A percentile compares a stretch with the other conserved stretches of the same genome.
Conservation (phyloP, 2,113 vertebrate genomes). For the Egretta garzetta region DNA sequence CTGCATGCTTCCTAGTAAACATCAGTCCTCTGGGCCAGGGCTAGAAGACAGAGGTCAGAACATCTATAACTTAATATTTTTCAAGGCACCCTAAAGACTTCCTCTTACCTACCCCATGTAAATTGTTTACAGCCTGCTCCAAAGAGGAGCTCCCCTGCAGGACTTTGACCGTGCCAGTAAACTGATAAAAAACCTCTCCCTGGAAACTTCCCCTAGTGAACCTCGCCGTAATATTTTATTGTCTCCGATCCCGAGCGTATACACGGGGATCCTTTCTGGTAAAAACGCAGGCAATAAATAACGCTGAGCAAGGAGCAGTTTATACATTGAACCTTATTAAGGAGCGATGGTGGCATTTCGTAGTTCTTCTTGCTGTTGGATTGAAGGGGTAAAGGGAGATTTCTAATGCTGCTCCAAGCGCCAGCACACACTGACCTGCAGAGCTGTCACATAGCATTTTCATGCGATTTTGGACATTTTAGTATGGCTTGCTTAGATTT, state of each 20-base stretch:
- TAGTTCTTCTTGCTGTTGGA: not conserved
- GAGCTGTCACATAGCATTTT: not conserved
- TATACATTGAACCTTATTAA: not conserved
- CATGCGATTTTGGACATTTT: not conserved
- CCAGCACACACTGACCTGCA: not conserved
- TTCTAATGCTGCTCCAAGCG: not conserved
- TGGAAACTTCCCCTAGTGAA: conserved; percentile 21
- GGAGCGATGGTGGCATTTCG: not conserved
- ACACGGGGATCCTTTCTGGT: not conserved
- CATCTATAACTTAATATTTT: conserved; percentile 57
- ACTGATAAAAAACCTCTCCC: conserved; percentile 37
- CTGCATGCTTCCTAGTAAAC: conserved; percentile 1
- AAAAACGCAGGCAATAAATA: conserved; percentile 1
- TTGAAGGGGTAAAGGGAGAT: not conserved
- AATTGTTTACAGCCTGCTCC: conserved; percentile 37
- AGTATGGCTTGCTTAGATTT: not conserved
- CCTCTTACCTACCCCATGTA: conserved; percentile 15
- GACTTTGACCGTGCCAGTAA: not conserved
- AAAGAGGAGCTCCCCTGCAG: not conserved
- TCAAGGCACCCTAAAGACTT: conserved; percentile 44
- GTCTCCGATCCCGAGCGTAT: not conserved
- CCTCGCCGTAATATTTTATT: conserved; percentile 39
- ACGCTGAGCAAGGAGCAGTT: not conserved
- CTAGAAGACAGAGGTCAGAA: conserved; percentile 60
- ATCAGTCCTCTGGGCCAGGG: conserved; percentile 30